Evolutionary conservation across 2,888 invertebrate genomes (phyloP).

Genomic region (Heliconius cydno): DNA sequence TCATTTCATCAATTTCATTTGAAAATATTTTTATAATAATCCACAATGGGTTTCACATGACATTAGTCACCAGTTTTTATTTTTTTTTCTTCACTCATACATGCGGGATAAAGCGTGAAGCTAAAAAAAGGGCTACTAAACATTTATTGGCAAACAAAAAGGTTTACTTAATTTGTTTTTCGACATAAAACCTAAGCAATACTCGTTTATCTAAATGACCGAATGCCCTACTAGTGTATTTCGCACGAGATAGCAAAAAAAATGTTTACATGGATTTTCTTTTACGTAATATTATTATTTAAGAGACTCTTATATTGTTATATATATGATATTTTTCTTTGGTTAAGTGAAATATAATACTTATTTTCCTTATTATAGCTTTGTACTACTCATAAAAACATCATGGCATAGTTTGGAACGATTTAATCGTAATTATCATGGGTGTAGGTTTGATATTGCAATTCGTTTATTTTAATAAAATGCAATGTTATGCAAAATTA

Average conservation of each 20-base stretch:
- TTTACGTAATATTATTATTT: slow-evolving; percentile 3
- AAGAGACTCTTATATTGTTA: background rate
- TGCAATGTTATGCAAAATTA: too few species aligned
- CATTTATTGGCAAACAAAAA: slow-evolving; percentile 18
- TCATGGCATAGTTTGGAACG: background rate
- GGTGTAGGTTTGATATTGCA: background rate
- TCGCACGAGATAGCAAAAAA: slow-evolving; percentile 20
- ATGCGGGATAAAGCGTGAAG: background rate
- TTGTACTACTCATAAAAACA: background rate
- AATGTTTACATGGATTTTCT: background rate
- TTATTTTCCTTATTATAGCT: background rate
- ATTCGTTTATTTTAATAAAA: background rate
- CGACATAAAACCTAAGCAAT: slow-evolving; percentile 27
- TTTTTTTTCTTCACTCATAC: too few species aligned
- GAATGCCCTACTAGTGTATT: slow-evolving; percentile 12
- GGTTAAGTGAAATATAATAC: background rate
- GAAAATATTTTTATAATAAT: background rate
- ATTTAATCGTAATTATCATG: background rate
- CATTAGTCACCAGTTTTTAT: too few species aligned
- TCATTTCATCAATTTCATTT: background rate
- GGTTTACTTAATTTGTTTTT: slow-evolving; percentile 16
- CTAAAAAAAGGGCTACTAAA: background rate
- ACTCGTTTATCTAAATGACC: slow-evolving; percentile 21
- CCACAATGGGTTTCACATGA: background rate
- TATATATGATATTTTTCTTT: background rate